Conservation (phyloP, 2,113 vertebrate species). For the Scopus umbretta region DNA sequence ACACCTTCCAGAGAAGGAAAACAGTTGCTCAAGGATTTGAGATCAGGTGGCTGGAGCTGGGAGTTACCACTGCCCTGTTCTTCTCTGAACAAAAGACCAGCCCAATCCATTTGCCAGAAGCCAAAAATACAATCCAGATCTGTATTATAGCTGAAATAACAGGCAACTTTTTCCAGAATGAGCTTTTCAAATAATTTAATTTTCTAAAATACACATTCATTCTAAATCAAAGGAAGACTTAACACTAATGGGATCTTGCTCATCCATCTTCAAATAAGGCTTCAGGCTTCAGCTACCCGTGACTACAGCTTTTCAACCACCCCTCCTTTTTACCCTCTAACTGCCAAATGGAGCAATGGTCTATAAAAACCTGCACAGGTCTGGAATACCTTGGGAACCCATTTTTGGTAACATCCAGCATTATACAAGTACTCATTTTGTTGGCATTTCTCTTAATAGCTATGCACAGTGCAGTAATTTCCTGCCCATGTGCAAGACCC, state of each 20-base stretch:
- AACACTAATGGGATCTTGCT: neutral
- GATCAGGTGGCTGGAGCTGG: neutral
- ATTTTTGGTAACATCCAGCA: neutral
- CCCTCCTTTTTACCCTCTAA: neutral
- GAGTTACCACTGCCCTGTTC: neutral
- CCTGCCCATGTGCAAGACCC: neutral
- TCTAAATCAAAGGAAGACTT: neutral
- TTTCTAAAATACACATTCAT: neutral
- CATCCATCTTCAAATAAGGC: neutral
- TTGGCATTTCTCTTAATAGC: neutral
- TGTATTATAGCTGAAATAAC: neutral
- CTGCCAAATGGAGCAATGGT: neutral
- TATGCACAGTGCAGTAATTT: neutral
- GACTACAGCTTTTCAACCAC: neutral
- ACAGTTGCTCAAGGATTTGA: neutral
- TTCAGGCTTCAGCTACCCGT: neutral
- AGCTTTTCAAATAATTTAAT: neutral
- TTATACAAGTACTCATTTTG: neutral
- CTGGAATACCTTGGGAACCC: neutral
- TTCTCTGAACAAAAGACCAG: neutral
- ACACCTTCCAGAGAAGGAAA: neutral
- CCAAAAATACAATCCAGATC: neutral
- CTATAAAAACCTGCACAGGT: neutral
- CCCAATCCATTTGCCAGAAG: neutral
- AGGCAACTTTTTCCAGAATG: neutral